Conservation (phyloP, 2,113 vertebrate genomes). For the Dromas ardeola region DNA sequence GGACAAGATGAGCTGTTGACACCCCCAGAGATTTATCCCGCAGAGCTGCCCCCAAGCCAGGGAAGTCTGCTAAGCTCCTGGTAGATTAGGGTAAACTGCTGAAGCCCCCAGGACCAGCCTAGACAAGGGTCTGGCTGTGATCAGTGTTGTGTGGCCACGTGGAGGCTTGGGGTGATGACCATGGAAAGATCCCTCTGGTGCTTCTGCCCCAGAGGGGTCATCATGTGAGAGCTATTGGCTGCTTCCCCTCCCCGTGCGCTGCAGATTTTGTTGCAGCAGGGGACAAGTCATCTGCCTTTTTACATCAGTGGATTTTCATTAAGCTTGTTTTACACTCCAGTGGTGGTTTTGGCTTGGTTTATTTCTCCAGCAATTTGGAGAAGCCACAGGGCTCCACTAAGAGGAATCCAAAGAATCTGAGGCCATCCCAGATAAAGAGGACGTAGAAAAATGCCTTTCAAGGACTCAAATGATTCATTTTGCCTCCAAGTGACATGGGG, state of each 20-base stretch:
- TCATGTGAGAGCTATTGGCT: accelerated
- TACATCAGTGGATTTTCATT: neutral
- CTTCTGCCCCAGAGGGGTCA: neutral
- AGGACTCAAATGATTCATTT: neutral
- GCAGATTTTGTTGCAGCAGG: neutral
- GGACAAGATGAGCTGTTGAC: neutral
- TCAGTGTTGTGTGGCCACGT: neutral
- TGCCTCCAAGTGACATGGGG: neutral
- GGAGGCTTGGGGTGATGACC: neutral
- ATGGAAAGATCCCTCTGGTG: neutral
- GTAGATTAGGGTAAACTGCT: neutral
- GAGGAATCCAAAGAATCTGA: constrained; percentile 18
- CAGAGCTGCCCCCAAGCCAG: neutral
- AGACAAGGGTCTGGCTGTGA: neutral
- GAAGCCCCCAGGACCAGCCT: neutral
- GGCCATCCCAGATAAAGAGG: neutral
- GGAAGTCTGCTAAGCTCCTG: neutral
- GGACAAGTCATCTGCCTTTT: neutral
- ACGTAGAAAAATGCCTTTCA: neutral
- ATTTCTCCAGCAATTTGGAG: neutral
- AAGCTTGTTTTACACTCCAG: constrained; percentile 2
- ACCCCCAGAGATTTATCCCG: neutral
- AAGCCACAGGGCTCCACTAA: neutral
- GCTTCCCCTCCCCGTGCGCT: neutral
- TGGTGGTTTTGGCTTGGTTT: neutral